Conservation (phyloP, 1,140 invertebrate genomes). For the Ericerus pela region DNA sequence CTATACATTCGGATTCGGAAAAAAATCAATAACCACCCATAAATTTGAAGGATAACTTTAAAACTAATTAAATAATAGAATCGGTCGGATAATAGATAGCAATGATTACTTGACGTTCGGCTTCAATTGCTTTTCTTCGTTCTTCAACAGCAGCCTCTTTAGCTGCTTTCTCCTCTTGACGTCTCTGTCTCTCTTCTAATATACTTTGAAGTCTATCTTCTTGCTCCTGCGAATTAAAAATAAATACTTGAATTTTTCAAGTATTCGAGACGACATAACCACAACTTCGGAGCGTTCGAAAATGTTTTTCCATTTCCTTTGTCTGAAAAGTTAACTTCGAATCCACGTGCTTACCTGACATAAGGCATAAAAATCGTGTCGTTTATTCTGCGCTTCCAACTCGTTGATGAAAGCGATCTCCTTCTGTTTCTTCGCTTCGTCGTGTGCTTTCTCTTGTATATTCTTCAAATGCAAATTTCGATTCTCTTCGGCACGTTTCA, state of each 20-base stretch:
- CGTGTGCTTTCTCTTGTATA: constrained; percentile 86
- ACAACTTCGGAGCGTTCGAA: background rate
- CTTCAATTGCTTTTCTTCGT: constrained; percentile 66
- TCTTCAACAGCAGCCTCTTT: constrained; percentile 89
- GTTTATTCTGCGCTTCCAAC: constrained; percentile 84
- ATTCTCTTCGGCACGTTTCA: constrained; percentile 83
- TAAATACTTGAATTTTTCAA: background rate
- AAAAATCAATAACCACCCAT: too few relatives aligned
- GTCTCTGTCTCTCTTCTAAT: constrained; percentile 52
- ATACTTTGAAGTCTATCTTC: constrained; percentile 48
- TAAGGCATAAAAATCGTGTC: constrained; percentile 71
- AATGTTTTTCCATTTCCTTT: background rate
- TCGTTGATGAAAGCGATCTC: constrained; percentile 98
- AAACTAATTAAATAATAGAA: too few relatives aligned
- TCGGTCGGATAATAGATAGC: too few relatives aligned
- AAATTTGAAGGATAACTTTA: too few relatives aligned
- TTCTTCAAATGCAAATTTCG: constrained; percentile 60
- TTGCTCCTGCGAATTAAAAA: constrained; percentile 13
- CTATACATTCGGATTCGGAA: too few relatives aligned
- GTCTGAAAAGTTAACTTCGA: background rate
- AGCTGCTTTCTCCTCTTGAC: constrained; percentile 79
- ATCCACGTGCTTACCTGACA: constrained; percentile 37
- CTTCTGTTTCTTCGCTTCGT: constrained; percentile 90
- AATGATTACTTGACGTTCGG: constrained; percentile 45
- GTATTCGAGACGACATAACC: background rate